Conservation (phyloP, 2,888 invertebrate species). For the Neuroscelio doddi region DNA sequence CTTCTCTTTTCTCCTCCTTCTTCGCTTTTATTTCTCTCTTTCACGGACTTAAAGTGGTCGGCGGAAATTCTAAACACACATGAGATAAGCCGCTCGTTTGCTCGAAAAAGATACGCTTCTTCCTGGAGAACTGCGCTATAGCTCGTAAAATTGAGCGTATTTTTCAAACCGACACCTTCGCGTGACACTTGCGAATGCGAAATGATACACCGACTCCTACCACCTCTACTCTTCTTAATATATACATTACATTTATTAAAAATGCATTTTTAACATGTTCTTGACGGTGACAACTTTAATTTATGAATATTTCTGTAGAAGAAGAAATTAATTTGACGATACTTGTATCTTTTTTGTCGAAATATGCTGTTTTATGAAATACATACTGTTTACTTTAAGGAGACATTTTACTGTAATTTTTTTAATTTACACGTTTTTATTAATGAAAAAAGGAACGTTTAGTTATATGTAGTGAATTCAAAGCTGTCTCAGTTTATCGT, state of each 20-base stretch:
- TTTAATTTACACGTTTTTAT: too few relatives aligned
- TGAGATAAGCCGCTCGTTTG: background rate
- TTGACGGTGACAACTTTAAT: too few relatives aligned
- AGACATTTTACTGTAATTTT: too few relatives aligned
- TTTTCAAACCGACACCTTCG: conserved; percentile 43
- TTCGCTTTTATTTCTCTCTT: conserved; percentile 12
- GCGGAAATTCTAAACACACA: conserved; percentile 39
- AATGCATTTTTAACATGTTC: too few relatives aligned
- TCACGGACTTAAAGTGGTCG: background rate
- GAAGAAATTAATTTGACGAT: too few relatives aligned
- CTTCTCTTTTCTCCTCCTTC: conserved; percentile 17
- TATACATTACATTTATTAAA: background rate
- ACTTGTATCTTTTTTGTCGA: too few relatives aligned
- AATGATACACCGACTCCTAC: conserved; percentile 7
- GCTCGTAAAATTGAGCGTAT: conserved; percentile 38
- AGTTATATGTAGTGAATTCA: too few relatives aligned
- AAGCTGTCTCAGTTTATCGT: too few relatives aligned
- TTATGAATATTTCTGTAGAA: too few relatives aligned
- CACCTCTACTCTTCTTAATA: background rate
- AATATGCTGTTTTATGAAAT: too few relatives aligned
- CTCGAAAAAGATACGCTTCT: conserved; percentile 1
- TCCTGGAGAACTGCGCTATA: conserved; percentile 17
- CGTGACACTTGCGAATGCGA: conserved; percentile 33
- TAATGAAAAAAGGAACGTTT: too few relatives aligned
- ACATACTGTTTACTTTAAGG: too few relatives aligned